Percentiles rank a stretch among this genome's conserved stretches.
Conservation (phyloP, 2,113 vertebrate species). For the Meleagris gallopavo region DNA sequence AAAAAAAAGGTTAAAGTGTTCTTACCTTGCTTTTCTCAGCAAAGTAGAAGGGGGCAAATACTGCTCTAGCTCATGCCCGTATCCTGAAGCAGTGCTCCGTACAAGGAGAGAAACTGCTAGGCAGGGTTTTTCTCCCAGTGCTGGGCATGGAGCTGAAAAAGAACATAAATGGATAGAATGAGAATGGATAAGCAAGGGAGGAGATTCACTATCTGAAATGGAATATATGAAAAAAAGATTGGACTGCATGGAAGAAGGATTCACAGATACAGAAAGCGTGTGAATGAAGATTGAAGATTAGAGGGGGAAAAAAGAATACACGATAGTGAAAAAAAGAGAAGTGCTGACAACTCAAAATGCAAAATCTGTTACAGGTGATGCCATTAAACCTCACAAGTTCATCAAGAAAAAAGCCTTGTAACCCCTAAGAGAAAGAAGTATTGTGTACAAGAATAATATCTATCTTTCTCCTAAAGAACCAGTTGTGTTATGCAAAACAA, state of each 20-base stretch:
- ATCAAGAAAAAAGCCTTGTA: not conserved
- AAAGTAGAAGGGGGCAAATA: not conserved
- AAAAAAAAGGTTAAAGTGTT: not conserved
- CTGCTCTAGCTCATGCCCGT: not conserved
- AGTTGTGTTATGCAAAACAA: not conserved
- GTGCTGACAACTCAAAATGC: not conserved
- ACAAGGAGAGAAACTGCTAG: not conserved
- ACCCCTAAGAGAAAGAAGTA: not conserved
- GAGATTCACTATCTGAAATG: slow-evolving; percentile 15
- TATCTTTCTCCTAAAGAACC: not conserved
- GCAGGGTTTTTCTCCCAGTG: not conserved
- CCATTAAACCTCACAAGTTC: not conserved
- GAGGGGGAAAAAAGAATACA: not conserved
- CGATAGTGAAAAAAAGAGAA: not conserved
- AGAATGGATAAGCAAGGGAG: not conserved
- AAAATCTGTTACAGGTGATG: not conserved
- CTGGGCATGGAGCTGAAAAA: slow-evolving; percentile 1
- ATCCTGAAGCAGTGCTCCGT: not conserved
- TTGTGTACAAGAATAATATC: not conserved
- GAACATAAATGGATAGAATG: not conserved
- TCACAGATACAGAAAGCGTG: not conserved
- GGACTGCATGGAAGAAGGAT: not conserved
- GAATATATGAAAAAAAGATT: not conserved
- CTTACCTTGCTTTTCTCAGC: not conserved
- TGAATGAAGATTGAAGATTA: not conserved